Evolutionary conservation across 2,888 invertebrate species (phyloP), one percentile per base, ranked within the genome.

Genomic region (Leptinotarsa juncta): DNA sequence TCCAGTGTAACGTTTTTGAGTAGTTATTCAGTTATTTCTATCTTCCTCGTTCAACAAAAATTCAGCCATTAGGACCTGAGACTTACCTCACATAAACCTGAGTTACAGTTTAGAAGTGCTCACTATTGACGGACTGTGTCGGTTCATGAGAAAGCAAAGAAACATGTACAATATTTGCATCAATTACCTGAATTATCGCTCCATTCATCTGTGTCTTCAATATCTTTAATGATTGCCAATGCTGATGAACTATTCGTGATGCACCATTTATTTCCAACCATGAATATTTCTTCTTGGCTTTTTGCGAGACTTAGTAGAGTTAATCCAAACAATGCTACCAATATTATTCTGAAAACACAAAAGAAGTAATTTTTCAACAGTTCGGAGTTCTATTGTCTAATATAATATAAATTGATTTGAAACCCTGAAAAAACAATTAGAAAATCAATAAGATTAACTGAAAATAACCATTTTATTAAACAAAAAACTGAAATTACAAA

Each of bases 181-280:
- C 51, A 23, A 23, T 16, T 4, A 57, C 57, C 10, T 0, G 15
- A 5, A 23, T 57, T 57, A 4, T 20, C 4, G 3, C 0, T 12
- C 0, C 51, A 7, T 4, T 66, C 70, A 51, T 71, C 53, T 32
- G 51, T 32, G 18, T 65, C 4, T 1, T 67, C 55, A 16, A 76
- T 48, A 18, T 55, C 20, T 48, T 55, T 42, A 18, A 62, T 78
- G n/a, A 72, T 69, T 18, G 53, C 49, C n/a, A 78, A 68, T 26
- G 74, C 78, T 7, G 78, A 76, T 23, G 60, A 49, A 62, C 71
- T 49, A 42, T 78, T 78, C 50, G 78, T 78, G 7, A 78, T 65
- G 49, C 78, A 78, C 12, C 15, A 23, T 15, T 73, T 65, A 53
- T 69, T 70, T 2, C 66, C 68, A 62, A 74, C 18, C 18, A 78